These are phyloP conservation scores for Erebia epiphron DNA, from an alignment of 2,888 invertebrate species.

Conservation along the genomic window DNA sequence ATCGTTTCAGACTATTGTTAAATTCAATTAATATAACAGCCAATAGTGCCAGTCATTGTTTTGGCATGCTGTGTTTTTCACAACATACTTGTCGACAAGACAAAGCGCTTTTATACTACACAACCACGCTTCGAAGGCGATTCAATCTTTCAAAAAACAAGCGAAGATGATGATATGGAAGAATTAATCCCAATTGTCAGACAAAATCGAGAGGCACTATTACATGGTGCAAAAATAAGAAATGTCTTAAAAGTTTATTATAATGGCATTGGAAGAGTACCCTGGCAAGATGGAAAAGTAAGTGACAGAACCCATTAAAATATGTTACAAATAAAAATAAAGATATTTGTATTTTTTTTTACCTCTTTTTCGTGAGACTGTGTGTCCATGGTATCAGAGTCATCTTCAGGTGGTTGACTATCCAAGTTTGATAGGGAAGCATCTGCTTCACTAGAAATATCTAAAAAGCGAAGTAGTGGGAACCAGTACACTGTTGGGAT, in stretches of 20 bases:
- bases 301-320: not conserved
- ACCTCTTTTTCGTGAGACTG: not conserved
- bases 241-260: not conserved
- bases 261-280: slow-evolving; percentile 4
- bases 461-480: too few species aligned
- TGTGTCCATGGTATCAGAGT: not conserved
- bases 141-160: slow-evolving; percentile 1
- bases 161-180: not conserved
- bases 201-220: not conserved
- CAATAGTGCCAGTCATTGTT: not conserved
- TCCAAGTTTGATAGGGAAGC: not conserved
- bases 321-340: not conserved
- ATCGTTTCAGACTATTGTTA: too few species aligned
- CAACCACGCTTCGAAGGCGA: not conserved
- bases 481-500: too few species aligned
- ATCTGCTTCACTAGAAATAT: too few species aligned
- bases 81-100: slow-evolving; percentile 2
- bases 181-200: not conserved
- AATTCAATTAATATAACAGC: too few species aligned
- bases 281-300: slow-evolving; percentile 1
- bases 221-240: not conserved
- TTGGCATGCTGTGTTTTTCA: slow-evolving; percentile 1
- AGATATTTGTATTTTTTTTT: slow-evolving; percentile 1
- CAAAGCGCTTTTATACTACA: not conserved
- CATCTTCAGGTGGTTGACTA: not conserved